Evolutionary conservation across 2,888 invertebrate genomes (phyloP).

Genomic region (Mongoloraphidia duomilia): DNA sequence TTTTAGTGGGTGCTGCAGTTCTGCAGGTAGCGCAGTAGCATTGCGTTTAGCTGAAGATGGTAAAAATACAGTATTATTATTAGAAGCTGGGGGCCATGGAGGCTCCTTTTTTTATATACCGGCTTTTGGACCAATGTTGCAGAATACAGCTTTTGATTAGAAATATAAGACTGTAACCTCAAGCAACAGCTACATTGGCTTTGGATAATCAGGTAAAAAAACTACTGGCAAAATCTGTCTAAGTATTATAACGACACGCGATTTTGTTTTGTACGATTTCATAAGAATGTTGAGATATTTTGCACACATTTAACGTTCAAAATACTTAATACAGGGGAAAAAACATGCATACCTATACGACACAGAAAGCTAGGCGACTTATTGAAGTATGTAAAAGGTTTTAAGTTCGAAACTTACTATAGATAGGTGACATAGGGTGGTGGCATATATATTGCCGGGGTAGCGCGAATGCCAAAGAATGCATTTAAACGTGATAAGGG

Average conservation of each 20-base stretch:
- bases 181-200: constrained; percentile 43
- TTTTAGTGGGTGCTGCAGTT: constrained; percentile 57
- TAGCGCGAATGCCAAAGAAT: too few species aligned
- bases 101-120: constrained; percentile 47
- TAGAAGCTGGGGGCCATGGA: constrained; percentile 52
- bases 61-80: constrained; percentile 39
- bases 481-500: too few species aligned
- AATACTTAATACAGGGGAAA: too few species aligned
- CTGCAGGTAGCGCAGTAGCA: constrained; percentile 53
- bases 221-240: background rate
- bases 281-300: too few species aligned
- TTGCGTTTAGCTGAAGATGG: constrained; percentile 41
- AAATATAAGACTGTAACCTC: constrained; percentile 50
- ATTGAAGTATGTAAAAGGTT: too few species aligned
- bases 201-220: constrained; percentile 36
- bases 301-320: too few species aligned
- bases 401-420: too few species aligned
- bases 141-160: constrained; percentile 56
- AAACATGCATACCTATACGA: too few species aligned
- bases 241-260: background rate
- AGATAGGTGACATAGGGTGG: too few species aligned
- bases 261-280: background rate
- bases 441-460: too few species aligned
- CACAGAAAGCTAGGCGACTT: too few species aligned
- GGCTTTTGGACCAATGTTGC: constrained; percentile 45